Percentiles rank a stretch among this genome's conserved stretches.
These are phyloP conservation scores for Nothoprocta perdicaria DNA, from an alignment of 2,113 vertebrate genomes.

Conservation along the genomic window DNA sequence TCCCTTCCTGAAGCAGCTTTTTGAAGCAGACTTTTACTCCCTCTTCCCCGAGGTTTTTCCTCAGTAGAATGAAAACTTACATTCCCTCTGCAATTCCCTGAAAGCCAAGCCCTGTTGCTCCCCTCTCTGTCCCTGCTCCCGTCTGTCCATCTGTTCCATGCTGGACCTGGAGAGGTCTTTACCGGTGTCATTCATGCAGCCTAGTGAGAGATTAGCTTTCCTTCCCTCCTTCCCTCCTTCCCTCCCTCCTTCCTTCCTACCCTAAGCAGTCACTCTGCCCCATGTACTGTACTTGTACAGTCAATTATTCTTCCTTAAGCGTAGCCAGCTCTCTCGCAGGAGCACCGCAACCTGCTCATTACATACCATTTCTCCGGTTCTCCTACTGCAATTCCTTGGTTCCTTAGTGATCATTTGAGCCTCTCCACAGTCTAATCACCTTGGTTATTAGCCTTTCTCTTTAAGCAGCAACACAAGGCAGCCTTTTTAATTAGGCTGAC, in stretches of 20 bases:
- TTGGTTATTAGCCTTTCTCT: constrained; percentile 4
- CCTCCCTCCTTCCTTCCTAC: no score
- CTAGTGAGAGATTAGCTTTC: not conserved
- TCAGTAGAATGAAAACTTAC: not conserved
- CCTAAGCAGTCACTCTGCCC: not conserved
- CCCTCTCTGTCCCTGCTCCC: not conserved
- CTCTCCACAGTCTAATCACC: not conserved
- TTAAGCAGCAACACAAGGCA: not conserved
- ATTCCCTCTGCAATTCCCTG: accelerated
- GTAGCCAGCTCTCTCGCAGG: not conserved
- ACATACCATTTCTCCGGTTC: not conserved
- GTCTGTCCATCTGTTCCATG: not conserved
- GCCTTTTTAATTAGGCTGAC: not conserved
- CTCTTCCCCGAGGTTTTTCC: not conserved
- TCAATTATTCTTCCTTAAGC: constrained; percentile 37
- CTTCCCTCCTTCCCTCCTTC: no score
- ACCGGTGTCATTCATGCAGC: not conserved
- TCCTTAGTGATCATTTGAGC: not conserved
- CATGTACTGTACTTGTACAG: constrained; percentile 19
- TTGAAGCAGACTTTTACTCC: not conserved
- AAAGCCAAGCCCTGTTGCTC: not conserved
- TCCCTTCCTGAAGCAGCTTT: not conserved
- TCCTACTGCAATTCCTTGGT: not conserved
- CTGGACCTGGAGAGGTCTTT: not conserved
- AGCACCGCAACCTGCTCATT: not conserved